Evolutionary conservation across 2,888 invertebrate species (phyloP), one percentile per base, ranked within the genome.

Genomic region (Catocala sponsa): DNA sequence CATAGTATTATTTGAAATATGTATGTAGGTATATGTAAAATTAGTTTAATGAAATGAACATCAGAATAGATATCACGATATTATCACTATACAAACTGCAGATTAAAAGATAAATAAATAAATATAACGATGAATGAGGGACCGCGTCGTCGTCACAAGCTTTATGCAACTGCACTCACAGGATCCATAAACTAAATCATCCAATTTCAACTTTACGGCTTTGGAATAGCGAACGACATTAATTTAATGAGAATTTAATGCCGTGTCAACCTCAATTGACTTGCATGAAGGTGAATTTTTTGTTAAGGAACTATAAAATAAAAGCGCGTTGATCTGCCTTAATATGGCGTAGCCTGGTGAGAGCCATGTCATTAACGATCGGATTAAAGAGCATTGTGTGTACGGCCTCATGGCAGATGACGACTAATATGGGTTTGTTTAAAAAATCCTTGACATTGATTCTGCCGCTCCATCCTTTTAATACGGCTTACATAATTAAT

Each of bases 271-370:
- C 70, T 70, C 72, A 70, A 87, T 87, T 88, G 86, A 87, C 83
- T 87, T 86, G 78, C 83, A 86, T 85, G 86, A 87, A 78, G 61
- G 69, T 43, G 68, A 61, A 59, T 80, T 85, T 86, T 78, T 76
- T 80, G 69, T 60, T 48, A 50, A 62, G 72, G 59, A 72, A 71
- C 72, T 79, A 83, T 80, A 79, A 76, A 83, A 83, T 81, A 82
- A 80, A 78, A 76, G 73, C 74, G 71, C 68, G 61, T 69, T 74
- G 73, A 71, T 67, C 65, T 63, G 59, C 73, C 84, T 83, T 82
- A 84, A 83, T 86, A 87, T 82, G 85, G 84, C 64, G 71, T 63
- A 68, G 70, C 72, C 74, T 80, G 79, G 70, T 66, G 71, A 62
- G 73, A 76, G 71, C 69, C 68, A 72, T 82, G 82, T 86, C 85